Base-by-base conservation (phyloP, 1,140 invertebrate genomes). In the Bombus huntii region DNA sequence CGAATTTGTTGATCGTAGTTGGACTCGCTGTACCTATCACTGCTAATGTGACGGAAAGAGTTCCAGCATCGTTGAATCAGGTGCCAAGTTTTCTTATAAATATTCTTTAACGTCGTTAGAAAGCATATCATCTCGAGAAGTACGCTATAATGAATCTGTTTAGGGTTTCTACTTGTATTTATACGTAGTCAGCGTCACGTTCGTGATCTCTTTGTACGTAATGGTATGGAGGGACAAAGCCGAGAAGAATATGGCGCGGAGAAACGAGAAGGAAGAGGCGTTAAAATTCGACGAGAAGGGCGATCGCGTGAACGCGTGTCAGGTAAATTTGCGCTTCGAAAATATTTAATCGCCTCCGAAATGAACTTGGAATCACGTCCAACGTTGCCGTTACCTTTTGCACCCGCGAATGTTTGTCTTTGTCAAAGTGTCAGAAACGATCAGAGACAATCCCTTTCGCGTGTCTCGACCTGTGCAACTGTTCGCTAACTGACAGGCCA, bases 121-220 rank as follows among this genome's bases (percentile, higher is more conserved):
- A n/a, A 62, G 59, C 0, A 66, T 15, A n/a, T 31, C 5, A 15
- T 65, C n/a, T 28, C 1, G 18, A 22, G 68, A 71, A 12, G 37
- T 62, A 28, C 3, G 8, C 22, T 28, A 1, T 28, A 71, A 71
- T 1, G 4, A 37, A 31, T 28, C 75, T 91, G 96, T 96, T 65
- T 96, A 98, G 97, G 97, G 97, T 39, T 98, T 98, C 93, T 98
- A 98, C 93, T 95, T 98, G 31, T 98, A 98, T 92, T 95, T 98
- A 65, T 98, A 98, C 92, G 93, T 97, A 62, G 96, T 96, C 59
- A 98, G 97, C 88, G 96, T 98, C 12, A 88, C 96, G 15, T 98
- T 98, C 94, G 96, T 98, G n/a, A 95, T 97, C 78, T 97, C 98
- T 90, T 97, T 98, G 93, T 98, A 98, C 92, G 96, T 97, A 3